Evolutionary conservation across 2,113 vertebrate species (phyloP), one percentile per base, ranked within the genome.

Genomic region (Mus spicilegus): DNA sequence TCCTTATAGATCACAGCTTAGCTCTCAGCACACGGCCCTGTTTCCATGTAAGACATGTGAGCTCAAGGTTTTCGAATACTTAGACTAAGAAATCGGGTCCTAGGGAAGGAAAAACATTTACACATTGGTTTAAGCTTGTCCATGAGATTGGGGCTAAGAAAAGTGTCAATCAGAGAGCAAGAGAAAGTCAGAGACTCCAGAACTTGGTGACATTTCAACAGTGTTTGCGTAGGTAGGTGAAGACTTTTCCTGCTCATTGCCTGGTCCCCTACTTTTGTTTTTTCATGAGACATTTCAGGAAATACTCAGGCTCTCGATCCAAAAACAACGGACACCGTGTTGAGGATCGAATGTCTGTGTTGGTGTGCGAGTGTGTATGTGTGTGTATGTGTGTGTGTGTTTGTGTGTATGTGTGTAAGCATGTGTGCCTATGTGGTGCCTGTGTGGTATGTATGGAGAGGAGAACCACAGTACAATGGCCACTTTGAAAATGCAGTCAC

Each of bases 21-120:
- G 76, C 90, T 95, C 91, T 85, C 85, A 75, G 90, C 90, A 72
- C 93, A 78, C 67, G 88, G 93, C 76, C 90, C 28, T 88, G 90
- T 95, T 96, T 96, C 95, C 77, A 24, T 78, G 93, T 96, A 91
- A 96, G 87, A 95, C 91, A 69, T 72, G 89, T n/a, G 65, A 87
- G 36, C 89, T 20, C n/a, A 91, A 92, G 91, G 72, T 89, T 89
- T 76, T 69, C 73, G 70, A 87, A 67, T 42, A n/a, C 65, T 76
- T 58, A 84, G 82, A 91, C 72, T 93, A 90, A 94, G 91, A 95
- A 97, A 96, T 96, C 92, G 51, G 81, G 93, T 75, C 88, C 93
- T 24, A 51, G 78, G 30, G 56, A 91, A 89, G 95, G 95, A 82
- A 93, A 96, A 97, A 95, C 96, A 96, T 97, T 97, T 96, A 91